Evolutionary conservation across 2,113 vertebrate genomes (phyloP), one percentile per base, ranked within the genome.

Genomic region (Mobula hypostoma): DNA sequence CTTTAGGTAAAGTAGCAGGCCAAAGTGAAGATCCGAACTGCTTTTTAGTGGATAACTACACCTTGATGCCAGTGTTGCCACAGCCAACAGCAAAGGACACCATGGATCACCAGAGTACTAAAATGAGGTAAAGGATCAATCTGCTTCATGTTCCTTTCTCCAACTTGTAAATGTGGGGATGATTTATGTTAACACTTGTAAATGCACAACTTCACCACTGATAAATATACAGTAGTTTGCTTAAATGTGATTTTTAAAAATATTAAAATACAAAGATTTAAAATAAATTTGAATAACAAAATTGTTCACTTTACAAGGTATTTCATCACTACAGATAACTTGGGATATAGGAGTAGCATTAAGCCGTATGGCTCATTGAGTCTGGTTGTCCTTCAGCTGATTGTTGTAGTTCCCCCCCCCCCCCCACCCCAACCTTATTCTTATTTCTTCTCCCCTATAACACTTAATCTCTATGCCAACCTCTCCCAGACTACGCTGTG

Each of bases 11-110:
- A 94, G 96, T 98, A 61, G 98, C 98, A 0, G 98, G 98, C 90
- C 99, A 99, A 95, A 97, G 97, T 0, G 98, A 98, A 0, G 98
- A 99, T 94, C 98, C 99, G 0, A 97, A 98, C 8, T 96, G 96
- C 95, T 97, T 99, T 66, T 96, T 99, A 96, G 88, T 98, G 95
- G 97, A 98, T 29, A 97, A 95, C 95, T 99, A 97, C 94, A 97
- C 98, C 0, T 96, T 97, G 80, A 98, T 99, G 96, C 98, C 97
- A 0, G 97, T 98, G 29, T 97, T 98, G 78, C 98, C 99, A 95
- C 98, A 99, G 95, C 98, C 97, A 77, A 97, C 97, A 94, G 95
- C 97, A 72, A 94, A 97, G 48, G 96, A 97, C 94, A 95, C 95
- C 94, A 95, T 94, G 94, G 63, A 95, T 0, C 21, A 95, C 2